phyloP scores from a whole-genome alignment of 2,888 invertebrate species.

The Drosophila gaucha region DNA sequence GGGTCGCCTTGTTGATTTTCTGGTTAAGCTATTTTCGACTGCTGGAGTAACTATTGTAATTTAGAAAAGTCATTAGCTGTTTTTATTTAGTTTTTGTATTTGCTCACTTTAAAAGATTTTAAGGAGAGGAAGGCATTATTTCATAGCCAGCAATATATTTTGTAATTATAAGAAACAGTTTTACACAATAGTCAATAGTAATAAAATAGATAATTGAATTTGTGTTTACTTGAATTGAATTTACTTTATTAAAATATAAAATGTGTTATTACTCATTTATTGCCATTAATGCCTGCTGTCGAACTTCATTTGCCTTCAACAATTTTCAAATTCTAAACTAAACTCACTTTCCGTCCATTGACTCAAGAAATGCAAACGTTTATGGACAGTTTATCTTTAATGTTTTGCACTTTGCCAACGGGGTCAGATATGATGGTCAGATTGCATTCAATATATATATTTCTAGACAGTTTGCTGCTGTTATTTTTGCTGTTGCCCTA shows the following conservation, averaged over 20 bases:
- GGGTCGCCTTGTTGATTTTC: too few relatives aligned
- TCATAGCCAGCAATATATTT: not conserved
- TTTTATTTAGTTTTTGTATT: slow-evolving; percentile 7
- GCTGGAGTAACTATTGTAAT: slow-evolving; percentile 7
- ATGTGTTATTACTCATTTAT: not conserved
- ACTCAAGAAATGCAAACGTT: slow-evolving; percentile 34
- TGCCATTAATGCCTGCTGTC: not conserved
- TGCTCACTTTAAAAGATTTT: not conserved
- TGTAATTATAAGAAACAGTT: too few relatives aligned
- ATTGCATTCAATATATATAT: slow-evolving; percentile 35
- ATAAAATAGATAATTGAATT: too few relatives aligned
- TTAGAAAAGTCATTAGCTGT: slow-evolving; percentile 25
- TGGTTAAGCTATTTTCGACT: too few relatives aligned
- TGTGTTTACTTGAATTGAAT: not conserved
- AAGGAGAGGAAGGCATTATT: not conserved
- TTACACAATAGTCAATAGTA: too few relatives aligned
- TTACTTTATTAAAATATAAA: not conserved
- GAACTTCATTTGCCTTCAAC: not conserved
- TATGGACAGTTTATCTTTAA: slow-evolving; percentile 43
- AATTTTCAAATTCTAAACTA: slow-evolving; percentile 39
- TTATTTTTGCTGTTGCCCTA: slow-evolving; percentile 9
- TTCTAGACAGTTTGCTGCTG: slow-evolving; percentile 18
- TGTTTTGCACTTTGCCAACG: slow-evolving; percentile 46
- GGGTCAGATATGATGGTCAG: slow-evolving; percentile 27
- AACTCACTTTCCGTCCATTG: slow-evolving; percentile 50